Base-by-base conservation (phyloP, 2,888 invertebrate genomes). In the Desoria tigrina region DNA sequence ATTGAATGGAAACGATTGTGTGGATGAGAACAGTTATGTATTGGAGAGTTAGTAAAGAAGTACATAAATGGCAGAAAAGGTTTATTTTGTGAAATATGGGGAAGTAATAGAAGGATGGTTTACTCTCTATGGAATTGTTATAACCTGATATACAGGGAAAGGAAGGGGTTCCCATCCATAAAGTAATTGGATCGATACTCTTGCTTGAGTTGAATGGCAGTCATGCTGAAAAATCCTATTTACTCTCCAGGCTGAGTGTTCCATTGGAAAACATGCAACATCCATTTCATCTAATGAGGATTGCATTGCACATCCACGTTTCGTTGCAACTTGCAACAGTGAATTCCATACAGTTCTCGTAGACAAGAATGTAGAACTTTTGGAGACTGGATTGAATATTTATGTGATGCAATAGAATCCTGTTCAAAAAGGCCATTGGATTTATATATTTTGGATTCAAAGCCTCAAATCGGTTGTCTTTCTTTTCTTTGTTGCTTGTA, bases 131-230 rank as follows among this genome's bases (percentile, higher is more conserved):
- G 51, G 51, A 45, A 58, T 58, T 58, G 58, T 58, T 58, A 58
- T 58, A 58, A 65, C n/a, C n/a, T n/a, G n/a, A n/a, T n/a, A n/a
- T n/a, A n/a, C n/a, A n/a, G n/a, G 37, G 53, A 50, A 61, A 55
- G 37, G 62, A 65, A 56, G 63, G 60, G 65, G 63, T 67, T 72
- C 65, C 68, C 56, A 56, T 74, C 74, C 74, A 71, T 74, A 73
- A 74, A 71, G 74, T 74, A 74, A 74, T 74, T 74, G 74, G 73
- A 74, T 74, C 74, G 73, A 74, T 74, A 54, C 63, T 37, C 56
- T 66, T 64, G 51, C 57, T 50, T 56, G 61, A 66, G 63, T 54
- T 51, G 65, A 66, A 61, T 66, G 58, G 69, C 66, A 69, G 58
- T 66, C 69, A 69, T 69, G 66, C 64, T 64, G 61, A 69, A 69